phyloP scores from a whole-genome alignment of 2,113 vertebrate species.

The Pterophyllum scalare region DNA sequence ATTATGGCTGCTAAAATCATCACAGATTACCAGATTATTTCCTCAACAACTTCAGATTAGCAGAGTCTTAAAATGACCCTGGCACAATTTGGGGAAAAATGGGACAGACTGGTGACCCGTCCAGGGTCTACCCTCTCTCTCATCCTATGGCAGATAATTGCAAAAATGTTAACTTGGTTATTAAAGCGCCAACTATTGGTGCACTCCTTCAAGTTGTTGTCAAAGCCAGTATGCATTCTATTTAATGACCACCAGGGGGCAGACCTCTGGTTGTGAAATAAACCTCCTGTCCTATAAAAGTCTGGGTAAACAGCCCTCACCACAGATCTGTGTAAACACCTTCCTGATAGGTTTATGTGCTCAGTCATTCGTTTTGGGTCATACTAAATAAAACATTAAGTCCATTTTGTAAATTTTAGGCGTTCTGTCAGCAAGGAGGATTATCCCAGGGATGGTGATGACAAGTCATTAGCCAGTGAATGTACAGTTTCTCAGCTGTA shows the following conservation, averaged over 20 bases:
- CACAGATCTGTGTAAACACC: too few species aligned
- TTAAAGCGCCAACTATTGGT: neutral
- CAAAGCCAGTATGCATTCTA: neutral
- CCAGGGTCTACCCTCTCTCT: too few species aligned
- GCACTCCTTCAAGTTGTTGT: neutral
- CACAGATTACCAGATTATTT: neutral
- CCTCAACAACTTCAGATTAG: neutral
- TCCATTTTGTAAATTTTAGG: too few species aligned
- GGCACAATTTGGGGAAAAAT: neutral
- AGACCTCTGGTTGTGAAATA: neutral
- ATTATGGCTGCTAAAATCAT: neutral
- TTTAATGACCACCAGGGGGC: neutral
- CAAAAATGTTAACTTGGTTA: neutral
- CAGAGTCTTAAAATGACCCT: neutral
- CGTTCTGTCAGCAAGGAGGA: too few species aligned
- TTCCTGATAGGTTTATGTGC: too few species aligned
- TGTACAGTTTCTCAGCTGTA: too few species aligned
- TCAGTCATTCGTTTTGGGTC: too few species aligned
- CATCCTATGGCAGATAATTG: neutral
- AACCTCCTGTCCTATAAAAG: neutral
- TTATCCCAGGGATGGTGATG: too few species aligned
- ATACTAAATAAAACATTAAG: too few species aligned
- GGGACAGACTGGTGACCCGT: too few species aligned
- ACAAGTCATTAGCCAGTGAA: too few species aligned
- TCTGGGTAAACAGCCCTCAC: neutral